These are phyloP conservation scores for Andrena camellia DNA, from an alignment of 2,888 invertebrate species.

Conservation along the genomic window DNA sequence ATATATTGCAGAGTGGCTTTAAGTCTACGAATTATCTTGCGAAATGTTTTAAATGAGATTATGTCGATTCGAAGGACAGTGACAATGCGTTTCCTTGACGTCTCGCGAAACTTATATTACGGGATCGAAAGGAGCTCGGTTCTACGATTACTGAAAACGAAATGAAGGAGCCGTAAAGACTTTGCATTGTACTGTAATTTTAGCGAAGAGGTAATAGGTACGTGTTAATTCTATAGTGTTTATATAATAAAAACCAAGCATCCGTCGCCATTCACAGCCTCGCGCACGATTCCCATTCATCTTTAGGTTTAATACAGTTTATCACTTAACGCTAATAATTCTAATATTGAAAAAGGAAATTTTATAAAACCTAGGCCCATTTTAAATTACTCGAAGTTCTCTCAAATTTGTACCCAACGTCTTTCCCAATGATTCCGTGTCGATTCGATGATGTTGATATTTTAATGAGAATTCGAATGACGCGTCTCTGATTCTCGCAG, in stretches of 20 bases:
- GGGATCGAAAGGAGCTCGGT: constrained; percentile 14
- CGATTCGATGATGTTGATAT: constrained; percentile 35
- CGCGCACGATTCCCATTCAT: constrained; percentile 62
- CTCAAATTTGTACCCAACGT: constrained; percentile 68
- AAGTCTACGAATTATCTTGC: constrained; percentile 25
- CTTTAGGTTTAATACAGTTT: constrained; percentile 68
- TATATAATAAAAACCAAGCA: constrained; percentile 74
- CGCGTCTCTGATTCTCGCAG: constrained; percentile 2
- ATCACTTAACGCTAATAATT: constrained; percentile 71
- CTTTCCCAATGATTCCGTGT: constrained; percentile 21
- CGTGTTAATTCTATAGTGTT: constrained; percentile 69
- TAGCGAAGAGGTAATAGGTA: constrained; percentile 76
- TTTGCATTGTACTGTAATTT: constrained; percentile 77
- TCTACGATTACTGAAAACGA: constrained; percentile 12
- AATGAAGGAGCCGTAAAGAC: constrained; percentile 30
- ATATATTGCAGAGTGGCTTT: constrained; percentile 18
- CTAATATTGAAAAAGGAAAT: constrained; percentile 71
- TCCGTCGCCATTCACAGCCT: constrained; percentile 66
- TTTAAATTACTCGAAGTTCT: constrained; percentile 64
- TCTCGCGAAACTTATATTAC: constrained; percentile 23
- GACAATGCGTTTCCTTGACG: constrained; percentile 26
- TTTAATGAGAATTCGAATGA: constrained; percentile 1
- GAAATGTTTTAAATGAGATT: constrained; percentile 8
- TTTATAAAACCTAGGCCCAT: constrained; percentile 78
- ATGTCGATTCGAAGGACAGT: constrained; percentile 15